These are phyloP conservation scores for Melanchra persicariae DNA, from an alignment of 2,888 invertebrate species.

Conservation along the genomic window DNA sequence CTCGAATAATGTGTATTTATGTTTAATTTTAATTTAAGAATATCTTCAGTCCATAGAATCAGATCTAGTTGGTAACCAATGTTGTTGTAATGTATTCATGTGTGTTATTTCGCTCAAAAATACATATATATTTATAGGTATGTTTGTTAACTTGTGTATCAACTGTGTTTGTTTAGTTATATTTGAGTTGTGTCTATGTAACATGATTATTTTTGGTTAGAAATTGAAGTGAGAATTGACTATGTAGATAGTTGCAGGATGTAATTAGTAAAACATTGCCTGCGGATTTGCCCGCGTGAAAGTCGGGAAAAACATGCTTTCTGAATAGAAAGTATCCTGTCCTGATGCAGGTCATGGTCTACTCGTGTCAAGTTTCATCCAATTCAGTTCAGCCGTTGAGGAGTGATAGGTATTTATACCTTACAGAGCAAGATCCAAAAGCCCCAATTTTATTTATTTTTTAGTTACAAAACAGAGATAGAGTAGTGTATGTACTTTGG, in stretches of 20 bases:
- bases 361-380: neutral
- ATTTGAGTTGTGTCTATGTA: slow-evolving; percentile 22
- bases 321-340: neutral
- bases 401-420: neutral
- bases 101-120: slow-evolving; percentile 49
- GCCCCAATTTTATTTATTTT: too few relatives aligned
- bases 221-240: slow-evolving; percentile 22
- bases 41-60: slow-evolving; percentile 25
- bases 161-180: slow-evolving; percentile 24
- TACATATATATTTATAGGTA: slow-evolving; percentile 7
- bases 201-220: slow-evolving; percentile 21
- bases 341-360: neutral
- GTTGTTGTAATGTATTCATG: slow-evolving; percentile 24
- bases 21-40: slow-evolving; percentile 19
- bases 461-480: too few relatives aligned
- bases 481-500: neutral
- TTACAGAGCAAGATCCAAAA: too few relatives aligned
- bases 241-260: neutral
- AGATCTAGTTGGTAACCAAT: slow-evolving; percentile 41
- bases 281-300: neutral
- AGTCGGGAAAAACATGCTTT: neutral
- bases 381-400: neutral
- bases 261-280: neutral
- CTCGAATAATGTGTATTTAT: slow-evolving; percentile 5
- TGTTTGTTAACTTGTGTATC: slow-evolving; percentile 33